Evolutionary conservation across 64 coral and sea anemone species (phyloP).

Genomic region (Acropora yongei): DNA sequence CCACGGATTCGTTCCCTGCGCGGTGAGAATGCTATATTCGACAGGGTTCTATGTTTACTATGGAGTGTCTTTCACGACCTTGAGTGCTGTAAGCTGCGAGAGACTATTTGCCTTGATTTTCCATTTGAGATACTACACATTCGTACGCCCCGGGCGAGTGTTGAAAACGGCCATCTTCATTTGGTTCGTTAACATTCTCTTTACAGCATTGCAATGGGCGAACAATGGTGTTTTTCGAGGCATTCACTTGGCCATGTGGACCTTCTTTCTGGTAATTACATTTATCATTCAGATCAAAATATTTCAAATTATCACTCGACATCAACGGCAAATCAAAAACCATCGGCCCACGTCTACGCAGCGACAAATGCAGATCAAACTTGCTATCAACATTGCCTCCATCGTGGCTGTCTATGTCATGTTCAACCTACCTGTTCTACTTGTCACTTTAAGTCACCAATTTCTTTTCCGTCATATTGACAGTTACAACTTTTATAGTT

Average conservation of each 20-base stretch:
- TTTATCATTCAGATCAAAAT: conserved; percentile 48
- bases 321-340: conserved; percentile 62
- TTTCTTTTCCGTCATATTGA: too few species aligned
- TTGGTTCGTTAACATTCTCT: conserved; percentile 60
- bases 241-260: conserved; percentile 56
- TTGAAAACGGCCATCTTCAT: conserved; percentile 38
- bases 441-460: too few species aligned
- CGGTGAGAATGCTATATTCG: conserved; percentile 71
- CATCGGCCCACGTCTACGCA: background rate
- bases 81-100: conserved; percentile 76
- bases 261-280: conserved; percentile 43
- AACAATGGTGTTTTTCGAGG: conserved; percentile 38
- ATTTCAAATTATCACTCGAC: conserved; percentile 42
- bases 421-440: conserved; percentile 32
- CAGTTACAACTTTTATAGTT: too few species aligned
- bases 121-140: conserved; percentile 56
- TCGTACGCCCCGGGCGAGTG: conserved; percentile 41
- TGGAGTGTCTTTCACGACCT: conserved; percentile 76
- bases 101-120: conserved; percentile 61
- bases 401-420: conserved; percentile 74
- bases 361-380: conserved; percentile 41
- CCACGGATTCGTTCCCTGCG: conserved; percentile 63
- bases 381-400: conserved; percentile 69
- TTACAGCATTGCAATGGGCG: conserved; percentile 75
- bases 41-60: conserved; percentile 75